phyloP scores from a whole-genome alignment of 2,113 vertebrate species.

The Hiodon tergisus region DNA sequence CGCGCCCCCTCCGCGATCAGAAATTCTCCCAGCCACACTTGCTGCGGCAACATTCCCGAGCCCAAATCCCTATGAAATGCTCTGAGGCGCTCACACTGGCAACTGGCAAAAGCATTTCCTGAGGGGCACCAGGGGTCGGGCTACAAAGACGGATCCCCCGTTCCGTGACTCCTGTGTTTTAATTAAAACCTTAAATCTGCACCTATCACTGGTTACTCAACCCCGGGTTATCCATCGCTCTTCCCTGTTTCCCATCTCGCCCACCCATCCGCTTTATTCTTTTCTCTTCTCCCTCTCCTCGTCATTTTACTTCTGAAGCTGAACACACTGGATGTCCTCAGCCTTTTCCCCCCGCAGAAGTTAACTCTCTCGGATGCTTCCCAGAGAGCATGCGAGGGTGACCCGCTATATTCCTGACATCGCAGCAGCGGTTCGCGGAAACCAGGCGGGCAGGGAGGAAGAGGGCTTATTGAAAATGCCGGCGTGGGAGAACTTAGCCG shows the following conservation, averaged over 20 bases:
- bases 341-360: neutral
- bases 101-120: constrained; percentile 68
- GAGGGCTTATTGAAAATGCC: neutral
- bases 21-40: neutral
- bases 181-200: constrained; percentile 53
- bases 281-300: constrained; percentile 8
- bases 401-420: neutral
- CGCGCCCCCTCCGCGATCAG: neutral
- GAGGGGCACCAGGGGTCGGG: constrained; percentile 58
- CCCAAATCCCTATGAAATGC: constrained; percentile 67
- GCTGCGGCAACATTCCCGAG: constrained; percentile 60
- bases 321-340: no score
- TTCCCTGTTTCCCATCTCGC: constrained; percentile 21
- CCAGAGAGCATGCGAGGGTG: neutral
- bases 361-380: neutral
- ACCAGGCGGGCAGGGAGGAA: neutral
- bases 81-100: constrained; percentile 62
- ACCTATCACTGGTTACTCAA: constrained; percentile 27
- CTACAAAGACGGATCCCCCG: constrained; percentile 64
- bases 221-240: constrained; percentile 31
- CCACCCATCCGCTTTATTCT: neutral
- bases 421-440: neutral
- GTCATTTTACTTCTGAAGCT: neutral
- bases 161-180: constrained; percentile 58
- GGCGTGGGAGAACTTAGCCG: neutral